phyloP scores from a whole-genome alignment of 2,797 vertebrate genomes.

The Fringilla coelebs region DNA sequence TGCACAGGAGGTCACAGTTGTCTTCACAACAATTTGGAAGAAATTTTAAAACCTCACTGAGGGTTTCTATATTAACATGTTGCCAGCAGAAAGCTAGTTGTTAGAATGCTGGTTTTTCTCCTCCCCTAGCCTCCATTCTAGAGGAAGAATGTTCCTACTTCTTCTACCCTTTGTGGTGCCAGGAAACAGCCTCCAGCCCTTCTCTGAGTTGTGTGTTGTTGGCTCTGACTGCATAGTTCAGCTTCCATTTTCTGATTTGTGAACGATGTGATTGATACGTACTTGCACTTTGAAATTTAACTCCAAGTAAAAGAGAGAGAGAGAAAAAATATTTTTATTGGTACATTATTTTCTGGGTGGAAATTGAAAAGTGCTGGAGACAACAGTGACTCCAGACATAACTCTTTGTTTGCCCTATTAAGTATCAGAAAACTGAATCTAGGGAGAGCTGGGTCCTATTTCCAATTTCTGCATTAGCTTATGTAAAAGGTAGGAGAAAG shows the following conservation, averaged over 20 bases:
- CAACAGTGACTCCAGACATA: not conserved
- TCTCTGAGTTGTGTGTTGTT: not conserved
- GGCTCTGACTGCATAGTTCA: not conserved
- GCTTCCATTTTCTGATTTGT: not conserved
- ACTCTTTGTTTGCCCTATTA: not conserved
- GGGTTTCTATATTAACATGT: not conserved
- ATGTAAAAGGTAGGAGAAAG: not conserved
- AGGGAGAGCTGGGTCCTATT: not conserved
- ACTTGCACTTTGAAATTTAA: not conserved
- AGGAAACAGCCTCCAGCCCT: not conserved
- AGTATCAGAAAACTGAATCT: not conserved
- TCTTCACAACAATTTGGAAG: not conserved
- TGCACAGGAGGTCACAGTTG: not conserved
- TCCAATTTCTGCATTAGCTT: not conserved
- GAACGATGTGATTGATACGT: not conserved
- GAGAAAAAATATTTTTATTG: not conserved
- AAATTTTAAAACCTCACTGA: not conserved
- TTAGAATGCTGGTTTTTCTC: not conserved
- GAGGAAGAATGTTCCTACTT: not conserved
- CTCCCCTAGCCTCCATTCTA: not conserved
- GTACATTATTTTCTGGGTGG: not conserved
- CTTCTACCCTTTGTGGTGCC: not conserved
- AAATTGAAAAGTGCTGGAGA: not conserved
- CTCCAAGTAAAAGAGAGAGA: not conserved
- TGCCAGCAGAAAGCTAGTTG: not conserved